Conservation (phyloP, 1,140 invertebrate species). For the Phthorimaea operculella region DNA sequence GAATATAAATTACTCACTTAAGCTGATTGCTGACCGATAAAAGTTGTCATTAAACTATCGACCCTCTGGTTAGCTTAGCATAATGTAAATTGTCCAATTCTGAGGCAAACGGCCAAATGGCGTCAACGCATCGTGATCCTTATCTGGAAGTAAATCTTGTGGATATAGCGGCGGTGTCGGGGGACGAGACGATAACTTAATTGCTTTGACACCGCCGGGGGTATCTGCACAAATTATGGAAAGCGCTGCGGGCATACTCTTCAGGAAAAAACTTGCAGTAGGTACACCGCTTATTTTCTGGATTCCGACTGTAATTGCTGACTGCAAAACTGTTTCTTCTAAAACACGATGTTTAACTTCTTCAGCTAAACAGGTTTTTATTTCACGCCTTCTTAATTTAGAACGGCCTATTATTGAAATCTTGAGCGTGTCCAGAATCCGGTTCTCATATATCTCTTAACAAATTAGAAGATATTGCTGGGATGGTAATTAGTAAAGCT, state of each 20-base stretch:
- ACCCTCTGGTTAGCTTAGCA: conserved; percentile 28
- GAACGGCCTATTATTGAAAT: not conserved
- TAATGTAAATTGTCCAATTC: conserved; percentile 59
- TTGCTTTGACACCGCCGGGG: conserved; percentile 34
- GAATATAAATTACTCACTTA: conserved; percentile 56
- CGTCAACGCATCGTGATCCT: conserved; percentile 55
- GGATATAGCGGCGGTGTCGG: conserved; percentile 35
- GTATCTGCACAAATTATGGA: conserved; percentile 28
- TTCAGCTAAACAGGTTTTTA: not conserved
- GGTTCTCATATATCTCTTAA: conserved; percentile 22
- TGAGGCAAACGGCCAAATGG: conserved; percentile 52
- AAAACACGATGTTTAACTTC: not conserved
- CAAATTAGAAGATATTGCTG: conserved; percentile 24
- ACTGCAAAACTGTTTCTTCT: not conserved
- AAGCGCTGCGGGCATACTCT: conserved; percentile 17
- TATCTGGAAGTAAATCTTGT: conserved; percentile 54
- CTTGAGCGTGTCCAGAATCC: not conserved
- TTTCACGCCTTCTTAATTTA: not conserved
- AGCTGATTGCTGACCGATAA: conserved; percentile 42
- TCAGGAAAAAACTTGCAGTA: not conserved
- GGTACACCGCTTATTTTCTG: not conserved
- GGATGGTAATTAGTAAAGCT: conserved; percentile 27
- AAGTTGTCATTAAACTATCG: conserved; percentile 49
- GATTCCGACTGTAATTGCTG: not conserved
- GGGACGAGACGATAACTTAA: conserved; percentile 49